Conservation (phyloP, 2,113 vertebrate species). For the Petromus typicus region DNA sequence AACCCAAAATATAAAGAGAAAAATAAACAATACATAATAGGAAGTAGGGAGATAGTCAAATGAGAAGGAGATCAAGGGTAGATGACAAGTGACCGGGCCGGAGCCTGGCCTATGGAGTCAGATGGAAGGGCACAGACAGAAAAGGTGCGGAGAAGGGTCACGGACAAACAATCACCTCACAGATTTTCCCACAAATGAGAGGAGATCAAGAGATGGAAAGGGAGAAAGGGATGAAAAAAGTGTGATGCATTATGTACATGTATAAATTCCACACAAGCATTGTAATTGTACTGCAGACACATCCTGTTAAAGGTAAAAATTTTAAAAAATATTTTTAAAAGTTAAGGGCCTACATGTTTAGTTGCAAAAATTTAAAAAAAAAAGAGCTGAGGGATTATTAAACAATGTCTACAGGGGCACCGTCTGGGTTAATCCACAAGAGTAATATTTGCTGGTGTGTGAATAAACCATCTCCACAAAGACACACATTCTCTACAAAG, state of each 20-base stretch:
- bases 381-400: background rate
- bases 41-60: background rate
- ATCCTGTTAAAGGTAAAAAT: background rate
- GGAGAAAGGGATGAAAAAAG: background rate
- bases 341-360: background rate
- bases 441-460: background rate
- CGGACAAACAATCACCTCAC: conserved; percentile 11
- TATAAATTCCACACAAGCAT: background rate
- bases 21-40: background rate
- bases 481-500: background rate
- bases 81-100: background rate
- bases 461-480: background rate
- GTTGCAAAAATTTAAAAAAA: background rate
- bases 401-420: background rate
- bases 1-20: background rate
- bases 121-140: conserved; percentile 30
- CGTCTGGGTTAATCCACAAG: background rate
- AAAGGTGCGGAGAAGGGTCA: background rate
- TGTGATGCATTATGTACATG: background rate
- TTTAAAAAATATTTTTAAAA: background rate
- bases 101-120: background rate
- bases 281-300: background rate
- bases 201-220: no score
- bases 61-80: background rate
- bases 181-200: conserved; percentile 47